Evolutionary conservation across 2,888 invertebrate species (phyloP), one percentile per base, ranked within the genome.

Genomic region (Busseola fusca): DNA sequence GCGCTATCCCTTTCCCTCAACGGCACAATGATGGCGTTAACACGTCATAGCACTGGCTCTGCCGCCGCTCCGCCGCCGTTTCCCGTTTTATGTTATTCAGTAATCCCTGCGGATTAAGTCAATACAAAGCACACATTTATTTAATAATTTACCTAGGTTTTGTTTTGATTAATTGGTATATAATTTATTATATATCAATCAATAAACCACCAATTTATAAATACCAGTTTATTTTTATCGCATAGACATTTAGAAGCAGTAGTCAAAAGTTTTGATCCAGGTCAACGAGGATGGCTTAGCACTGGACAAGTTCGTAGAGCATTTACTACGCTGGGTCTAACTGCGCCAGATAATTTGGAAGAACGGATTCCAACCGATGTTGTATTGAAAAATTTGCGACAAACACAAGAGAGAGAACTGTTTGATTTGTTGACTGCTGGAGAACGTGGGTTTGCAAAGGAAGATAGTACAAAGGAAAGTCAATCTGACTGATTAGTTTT

Each of bases 251-350:
- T 95, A 63, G 88, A 93, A 86, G 93, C 93, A 18, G 87, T 94
- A 18, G 86, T 95, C 3, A 93, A 92, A 84, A 95, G 95, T 85
- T 95, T 95, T 87, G 95, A 95, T 81, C 95, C 95, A 7, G 91
- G 94, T 40, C 86, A 92, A 71, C 90, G 94, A 42, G 95, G 95
- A 45, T 95, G 94, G 94, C 77, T 95, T 69, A 93, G 86, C 70
- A 78, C 88, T 42, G 93, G 92, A 21, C 95, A 95, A 91, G 86
- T 93, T 25, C 90, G 91, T 14, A 89, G 93, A 72, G 89, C 92
- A n/a, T 93, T 89, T 79, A 77, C 81, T 42, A 93, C 93, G 7
- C 74, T 95, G 25, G 94, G 93, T 7, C 86, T 95, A 10, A 84
- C 84, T 64, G 82, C 87, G 21, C 80, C 86, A 72, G 87, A 88